Conservation (phyloP, 2,113 vertebrate genomes). For the Dipodomys ordii region DNA sequence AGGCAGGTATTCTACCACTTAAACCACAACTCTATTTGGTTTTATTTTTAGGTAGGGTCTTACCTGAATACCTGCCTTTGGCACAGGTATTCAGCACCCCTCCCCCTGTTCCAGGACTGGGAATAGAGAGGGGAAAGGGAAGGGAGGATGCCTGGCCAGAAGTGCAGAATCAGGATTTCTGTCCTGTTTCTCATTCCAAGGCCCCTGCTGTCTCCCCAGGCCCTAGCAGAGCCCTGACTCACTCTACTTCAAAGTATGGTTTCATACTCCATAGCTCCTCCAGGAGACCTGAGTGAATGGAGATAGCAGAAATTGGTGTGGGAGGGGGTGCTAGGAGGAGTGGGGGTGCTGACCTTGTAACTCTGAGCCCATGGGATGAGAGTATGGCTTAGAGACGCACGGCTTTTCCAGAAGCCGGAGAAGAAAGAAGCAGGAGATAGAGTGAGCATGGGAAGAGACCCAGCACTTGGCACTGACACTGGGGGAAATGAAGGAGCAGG, state of each 20-base stretch:
- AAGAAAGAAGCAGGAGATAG: background rate
- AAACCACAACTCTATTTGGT: too few relatives aligned
- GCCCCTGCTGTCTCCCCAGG: background rate
- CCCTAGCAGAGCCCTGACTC: background rate
- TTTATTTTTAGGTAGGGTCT: too few relatives aligned
- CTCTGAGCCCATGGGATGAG: background rate
- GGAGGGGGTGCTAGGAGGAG: background rate
- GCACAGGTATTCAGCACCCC: too few relatives aligned
- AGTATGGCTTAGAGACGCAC: background rate
- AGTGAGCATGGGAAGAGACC: background rate
- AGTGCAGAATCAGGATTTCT: background rate
- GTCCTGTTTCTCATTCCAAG: background rate
- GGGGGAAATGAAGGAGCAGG: background rate
- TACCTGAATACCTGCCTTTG: too few relatives aligned
- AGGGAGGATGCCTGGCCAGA: background rate
- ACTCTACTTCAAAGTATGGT: background rate
- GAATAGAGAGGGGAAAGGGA: background rate
- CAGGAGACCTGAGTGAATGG: background rate
- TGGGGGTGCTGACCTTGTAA: background rate
- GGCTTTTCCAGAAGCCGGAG: background rate
- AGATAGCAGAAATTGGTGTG: background rate
- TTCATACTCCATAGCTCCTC: background rate
- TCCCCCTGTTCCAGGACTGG: background rate
- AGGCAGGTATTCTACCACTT: too few relatives aligned
- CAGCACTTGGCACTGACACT: background rate